These are phyloP conservation scores for Paraescarpia echinospica DNA, from an alignment of 1,140 invertebrate species.

Conservation along the genomic window DNA sequence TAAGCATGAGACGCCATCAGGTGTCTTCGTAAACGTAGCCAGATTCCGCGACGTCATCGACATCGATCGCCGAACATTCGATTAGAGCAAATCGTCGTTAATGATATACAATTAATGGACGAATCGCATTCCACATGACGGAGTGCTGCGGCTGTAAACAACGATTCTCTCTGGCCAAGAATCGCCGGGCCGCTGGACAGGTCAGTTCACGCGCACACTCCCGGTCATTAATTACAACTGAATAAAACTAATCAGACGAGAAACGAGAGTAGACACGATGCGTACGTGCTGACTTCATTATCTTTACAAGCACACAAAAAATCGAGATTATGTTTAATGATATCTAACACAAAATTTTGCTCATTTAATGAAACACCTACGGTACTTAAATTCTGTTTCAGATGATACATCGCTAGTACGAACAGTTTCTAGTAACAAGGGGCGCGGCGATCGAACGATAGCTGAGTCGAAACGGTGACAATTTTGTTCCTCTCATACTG, in stretches of 20 bases:
- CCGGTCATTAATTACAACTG: background rate
- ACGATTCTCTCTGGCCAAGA: background rate
- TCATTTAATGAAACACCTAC: too few relatives aligned
- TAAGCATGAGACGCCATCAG: background rate
- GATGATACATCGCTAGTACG: background rate
- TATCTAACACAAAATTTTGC: background rate
- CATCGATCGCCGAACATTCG: background rate
- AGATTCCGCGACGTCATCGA: background rate
- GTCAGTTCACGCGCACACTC: background rate
- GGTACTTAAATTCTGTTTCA: too few relatives aligned
- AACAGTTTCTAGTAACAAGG: background rate
- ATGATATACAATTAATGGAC: background rate
- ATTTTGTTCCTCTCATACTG: too few relatives aligned
- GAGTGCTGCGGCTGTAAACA: background rate
- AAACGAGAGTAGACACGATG: background rate
- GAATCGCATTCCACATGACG: background rate
- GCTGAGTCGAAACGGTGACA: too few relatives aligned
- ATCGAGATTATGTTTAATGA: background rate
- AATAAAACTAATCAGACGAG: background rate
- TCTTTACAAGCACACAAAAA: background rate
- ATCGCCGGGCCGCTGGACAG: background rate
- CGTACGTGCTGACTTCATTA: background rate
- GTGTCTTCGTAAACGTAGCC: background rate
- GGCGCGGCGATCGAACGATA: too few relatives aligned
- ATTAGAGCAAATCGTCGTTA: background rate